Base-by-base conservation (phyloP, 2,113 vertebrate genomes). In the Takifugu flavidus region DNA sequence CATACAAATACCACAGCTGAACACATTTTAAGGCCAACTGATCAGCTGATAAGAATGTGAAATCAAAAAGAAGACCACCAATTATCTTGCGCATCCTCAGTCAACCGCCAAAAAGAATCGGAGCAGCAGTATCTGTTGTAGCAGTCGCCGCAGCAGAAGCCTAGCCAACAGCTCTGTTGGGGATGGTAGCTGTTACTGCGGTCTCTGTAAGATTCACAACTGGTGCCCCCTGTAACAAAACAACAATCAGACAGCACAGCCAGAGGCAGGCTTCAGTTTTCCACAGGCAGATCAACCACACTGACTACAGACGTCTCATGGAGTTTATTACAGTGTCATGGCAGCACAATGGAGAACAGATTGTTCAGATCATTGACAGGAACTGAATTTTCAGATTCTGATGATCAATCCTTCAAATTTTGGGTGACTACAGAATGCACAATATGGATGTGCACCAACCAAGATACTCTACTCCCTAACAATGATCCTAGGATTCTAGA, bases 61-160 rank as follows among this genome's bases (percentile, higher is more conserved):
- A 47, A 47, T 3, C n/a, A n/a, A 47, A 47, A 47, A 15, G 15
- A 47, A 47, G 12, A 47, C 46, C 86, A 92, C 89, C 85, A 91
- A 0, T 8, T 0, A 0, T 82, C 60, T 73, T 90, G 89, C 0
- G 2, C 0, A 3, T 74, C 61, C 3, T 89, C 72, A 2, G 53
- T 0, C 0, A 89, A 5, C 0, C 0, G 2, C 0, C 0, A 0
- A 0, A 0, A 0, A 4, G 0, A 0, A 3, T 5, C 0, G 0
- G 0, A 0, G 62, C 91, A 91, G 75, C 91, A 92, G n/a, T 51
- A 34, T 79, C 88, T 78, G 0, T n/a, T 0, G 0, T 0, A 0
- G 56, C 91, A 91, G 34, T 0, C 0, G 1, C 90, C 91, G 56
- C 91, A 92, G 20, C 91, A 92, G 64, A 60, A 85, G 0, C 0